These are phyloP conservation scores for Cavia aperea DNA, from an alignment of 2,113 vertebrate genomes.

Conservation along the genomic window DNA sequence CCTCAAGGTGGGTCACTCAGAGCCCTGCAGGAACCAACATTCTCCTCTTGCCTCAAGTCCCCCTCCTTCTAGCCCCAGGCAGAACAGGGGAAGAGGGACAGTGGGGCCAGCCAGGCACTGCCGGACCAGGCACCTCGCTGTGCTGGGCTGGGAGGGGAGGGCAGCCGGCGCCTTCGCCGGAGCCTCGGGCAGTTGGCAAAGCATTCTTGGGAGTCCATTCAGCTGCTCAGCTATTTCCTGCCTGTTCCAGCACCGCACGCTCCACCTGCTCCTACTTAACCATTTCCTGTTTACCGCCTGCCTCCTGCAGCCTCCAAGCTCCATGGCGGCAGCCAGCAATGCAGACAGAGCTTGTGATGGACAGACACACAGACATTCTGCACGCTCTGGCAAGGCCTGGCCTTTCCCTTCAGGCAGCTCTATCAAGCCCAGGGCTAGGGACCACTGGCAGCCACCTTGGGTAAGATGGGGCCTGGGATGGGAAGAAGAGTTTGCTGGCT, in stretches of 20 bases:
- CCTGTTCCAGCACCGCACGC: slow-evolving; percentile 66
- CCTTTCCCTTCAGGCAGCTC: not conserved
- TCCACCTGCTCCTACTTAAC: slow-evolving; percentile 82
- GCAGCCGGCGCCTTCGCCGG: not conserved
- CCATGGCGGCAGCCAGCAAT: not conserved
- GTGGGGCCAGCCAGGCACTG: not conserved
- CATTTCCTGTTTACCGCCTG: slow-evolving; percentile 76
- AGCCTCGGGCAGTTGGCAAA: slow-evolving; percentile 65
- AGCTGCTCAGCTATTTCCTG: slow-evolving; percentile 79
- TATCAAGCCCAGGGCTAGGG: not conserved
- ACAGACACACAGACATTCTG: not conserved
- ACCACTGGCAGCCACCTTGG: not conserved
- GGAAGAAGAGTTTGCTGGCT: not conserved
- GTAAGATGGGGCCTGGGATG: not conserved
- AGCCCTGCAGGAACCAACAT: not conserved
- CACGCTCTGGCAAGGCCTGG: not conserved
- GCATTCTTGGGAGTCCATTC: slow-evolving; percentile 72
- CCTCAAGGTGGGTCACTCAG: not conserved
- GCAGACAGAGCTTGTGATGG: not conserved
- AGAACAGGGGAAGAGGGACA: not conserved
- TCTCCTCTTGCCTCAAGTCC: not conserved
- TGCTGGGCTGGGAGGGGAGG: not conserved
- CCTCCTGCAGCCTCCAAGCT: slow-evolving; percentile 68
- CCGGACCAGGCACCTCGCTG: not conserved
- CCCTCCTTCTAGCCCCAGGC: not conserved